Evolutionary conservation across 1,140 invertebrate species (phyloP).

Genomic region (Galleria mellonella): DNA sequence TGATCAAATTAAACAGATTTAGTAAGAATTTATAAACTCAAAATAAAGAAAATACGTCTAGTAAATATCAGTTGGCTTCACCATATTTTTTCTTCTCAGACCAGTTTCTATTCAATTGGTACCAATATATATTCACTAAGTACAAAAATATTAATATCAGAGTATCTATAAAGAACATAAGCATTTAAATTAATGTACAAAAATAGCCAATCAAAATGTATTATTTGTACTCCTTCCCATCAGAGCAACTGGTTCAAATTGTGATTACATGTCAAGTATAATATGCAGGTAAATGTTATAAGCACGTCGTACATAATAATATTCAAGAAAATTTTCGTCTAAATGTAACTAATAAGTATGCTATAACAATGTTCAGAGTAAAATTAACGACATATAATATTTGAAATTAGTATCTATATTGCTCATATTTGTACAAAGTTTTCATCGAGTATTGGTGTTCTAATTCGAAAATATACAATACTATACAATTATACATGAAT

Average conservation of each 20-base stretch:
- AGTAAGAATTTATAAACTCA: too few relatives aligned
- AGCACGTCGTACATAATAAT: slow-evolving; percentile 16
- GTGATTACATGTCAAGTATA: slow-evolving; percentile 18
- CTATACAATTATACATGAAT: slow-evolving; percentile 55
- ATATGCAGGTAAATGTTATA: slow-evolving; percentile 25
- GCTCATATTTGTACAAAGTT: slow-evolving; percentile 72
- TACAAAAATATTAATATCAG: slow-evolving; percentile 70
- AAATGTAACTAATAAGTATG: slow-evolving; percentile 49
- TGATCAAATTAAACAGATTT: too few relatives aligned
- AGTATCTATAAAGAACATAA: slow-evolving; percentile 51
- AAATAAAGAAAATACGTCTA: too few relatives aligned
- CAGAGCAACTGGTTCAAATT: slow-evolving; percentile 64
- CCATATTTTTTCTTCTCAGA: slow-evolving; percentile 13
- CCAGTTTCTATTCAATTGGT: slow-evolving; percentile 21
- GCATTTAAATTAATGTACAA: slow-evolving; percentile 53
- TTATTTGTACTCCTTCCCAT: slow-evolving; percentile 69
- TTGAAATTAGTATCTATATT: slow-evolving; percentile 67
- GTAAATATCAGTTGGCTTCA: too few relatives aligned
- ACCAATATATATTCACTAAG: slow-evolving; percentile 45
- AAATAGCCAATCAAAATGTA: slow-evolving; percentile 61
- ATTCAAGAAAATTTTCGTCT: slow-evolving; percentile 26
- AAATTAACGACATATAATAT: slow-evolving; percentile 59
- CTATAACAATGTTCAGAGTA: slow-evolving; percentile 60
- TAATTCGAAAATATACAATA: slow-evolving; percentile 62
- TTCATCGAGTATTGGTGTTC: slow-evolving; percentile 67